Percentiles rank a stretch among this genome's conserved stretches.
Conservation (phyloP, 2,888 invertebrate species). For the Lepidonotus clava region DNA sequence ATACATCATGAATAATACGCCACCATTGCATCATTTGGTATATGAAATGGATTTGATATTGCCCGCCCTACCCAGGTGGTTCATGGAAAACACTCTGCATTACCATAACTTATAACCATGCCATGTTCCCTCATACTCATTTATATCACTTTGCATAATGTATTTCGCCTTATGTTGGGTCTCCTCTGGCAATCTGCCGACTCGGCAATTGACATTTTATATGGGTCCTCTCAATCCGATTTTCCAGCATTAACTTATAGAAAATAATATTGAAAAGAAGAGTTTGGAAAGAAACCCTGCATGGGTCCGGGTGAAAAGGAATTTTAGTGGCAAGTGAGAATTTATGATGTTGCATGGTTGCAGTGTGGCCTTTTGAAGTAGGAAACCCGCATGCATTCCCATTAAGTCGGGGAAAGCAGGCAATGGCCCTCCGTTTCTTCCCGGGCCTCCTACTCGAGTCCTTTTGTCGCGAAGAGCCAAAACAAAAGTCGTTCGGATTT, state of each 20-base stretch:
- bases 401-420: not conserved
- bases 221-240: not conserved
- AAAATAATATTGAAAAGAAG: not conserved
- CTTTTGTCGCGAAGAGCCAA: not conserved
- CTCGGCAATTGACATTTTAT: not conserved
- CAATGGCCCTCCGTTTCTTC: not conserved
- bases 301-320: no score
- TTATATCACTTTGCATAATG: not conserved
- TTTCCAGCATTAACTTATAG: not conserved
- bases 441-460: not conserved
- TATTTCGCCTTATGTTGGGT: not conserved
- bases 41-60: no score
- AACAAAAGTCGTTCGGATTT: constrained; percentile 27
- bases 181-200: not conserved
- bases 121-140: not conserved
- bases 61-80: not conserved
- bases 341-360: not conserved
- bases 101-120: not conserved
- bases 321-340: not conserved
- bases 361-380: not conserved
- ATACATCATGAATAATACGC: not conserved
- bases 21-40: not conserved
- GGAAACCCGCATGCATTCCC: not conserved
- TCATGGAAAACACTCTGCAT: not conserved
- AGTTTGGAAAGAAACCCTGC: not conserved